These are phyloP conservation scores for Apamea sordens DNA, from an alignment of 2,888 invertebrate species.

Conservation along the genomic window DNA sequence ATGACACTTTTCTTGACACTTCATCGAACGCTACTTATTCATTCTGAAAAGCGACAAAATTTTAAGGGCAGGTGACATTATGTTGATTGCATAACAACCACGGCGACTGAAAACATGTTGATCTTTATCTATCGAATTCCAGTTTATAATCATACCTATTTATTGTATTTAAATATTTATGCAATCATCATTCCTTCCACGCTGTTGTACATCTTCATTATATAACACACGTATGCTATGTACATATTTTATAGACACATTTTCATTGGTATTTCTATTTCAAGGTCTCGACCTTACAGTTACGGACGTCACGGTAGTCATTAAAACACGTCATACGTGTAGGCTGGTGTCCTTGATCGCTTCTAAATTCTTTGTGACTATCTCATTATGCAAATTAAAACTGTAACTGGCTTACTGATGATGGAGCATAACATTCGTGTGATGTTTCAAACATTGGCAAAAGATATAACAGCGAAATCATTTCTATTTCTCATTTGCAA, in stretches of 20 bases:
- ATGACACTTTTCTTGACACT: slow-evolving; percentile 19
- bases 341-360: slow-evolving; percentile 45
- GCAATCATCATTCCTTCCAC: slow-evolving; percentile 76
- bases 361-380: slow-evolving; percentile 40
- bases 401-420: slow-evolving; percentile 44
- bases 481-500: slow-evolving; percentile 63
- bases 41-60: slow-evolving; percentile 56
- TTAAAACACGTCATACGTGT: slow-evolving; percentile 48
- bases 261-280: slow-evolving; percentile 67
- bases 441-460: slow-evolving; percentile 46
- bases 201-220: slow-evolving; percentile 45
- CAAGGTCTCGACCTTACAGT: slow-evolving; percentile 68
- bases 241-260: slow-evolving; percentile 58
- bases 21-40: slow-evolving; percentile 15
- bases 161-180: slow-evolving; percentile 76
- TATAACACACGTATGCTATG: slow-evolving; percentile 61
- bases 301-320: slow-evolving; percentile 43
- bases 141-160: slow-evolving; percentile 54
- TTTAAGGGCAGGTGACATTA: slow-evolving; percentile 79
- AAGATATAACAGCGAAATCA: slow-evolving; percentile 44
- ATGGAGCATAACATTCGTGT: slow-evolving; percentile 47
- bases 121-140: slow-evolving; percentile 45
- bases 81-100: slow-evolving; percentile 79
- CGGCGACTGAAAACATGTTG: slow-evolving; percentile 58
- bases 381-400: slow-evolving; percentile 51